A percentile compares a stretch with the other conserved stretches of the same genome.
Evolutionary conservation across 2,113 vertebrate species (phyloP).

Genomic region (Megaleporinus macrocephalus): DNA sequence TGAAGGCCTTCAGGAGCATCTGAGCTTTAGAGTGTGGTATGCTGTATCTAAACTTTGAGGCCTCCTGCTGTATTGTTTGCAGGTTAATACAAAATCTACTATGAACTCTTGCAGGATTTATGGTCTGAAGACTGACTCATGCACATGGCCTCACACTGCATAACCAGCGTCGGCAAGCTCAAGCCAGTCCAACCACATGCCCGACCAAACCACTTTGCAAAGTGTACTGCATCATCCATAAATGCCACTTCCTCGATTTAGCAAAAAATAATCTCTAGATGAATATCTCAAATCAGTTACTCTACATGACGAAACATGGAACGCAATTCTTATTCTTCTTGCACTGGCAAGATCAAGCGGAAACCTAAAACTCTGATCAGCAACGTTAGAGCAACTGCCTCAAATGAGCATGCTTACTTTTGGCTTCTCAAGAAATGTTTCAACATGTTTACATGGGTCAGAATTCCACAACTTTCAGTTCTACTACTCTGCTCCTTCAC

Average conservation of each 20-base stretch:
- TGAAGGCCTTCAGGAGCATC: too few relatives aligned
- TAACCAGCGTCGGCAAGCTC: background rate
- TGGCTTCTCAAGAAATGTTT: background rate
- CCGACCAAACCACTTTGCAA: background rate
- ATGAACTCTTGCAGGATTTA: background rate
- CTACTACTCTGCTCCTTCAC: background rate
- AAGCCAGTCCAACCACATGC: constrained; percentile 8
- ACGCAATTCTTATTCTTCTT: too few relatives aligned
- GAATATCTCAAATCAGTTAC: too few relatives aligned
- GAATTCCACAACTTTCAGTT: background rate
- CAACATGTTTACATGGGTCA: background rate
- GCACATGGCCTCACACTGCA: background rate
- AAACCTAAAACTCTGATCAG: background rate
- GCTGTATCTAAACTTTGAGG: too few relatives aligned
- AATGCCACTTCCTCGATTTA: background rate
- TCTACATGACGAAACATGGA: too few relatives aligned
- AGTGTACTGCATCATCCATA: background rate
- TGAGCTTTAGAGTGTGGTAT: too few relatives aligned
- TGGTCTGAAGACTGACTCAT: constrained; percentile 3
- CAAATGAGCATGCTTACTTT: background rate
- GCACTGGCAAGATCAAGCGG: background rate
- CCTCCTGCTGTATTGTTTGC: too few relatives aligned
- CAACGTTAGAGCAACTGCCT: background rate
- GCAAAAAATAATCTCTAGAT: too few relatives aligned
- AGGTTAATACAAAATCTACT: background rate